Percentiles rank a stretch among this genome's conserved stretches.
Conservation (phyloP, 2,797 vertebrate species). For the Saxicola maurus region DNA sequence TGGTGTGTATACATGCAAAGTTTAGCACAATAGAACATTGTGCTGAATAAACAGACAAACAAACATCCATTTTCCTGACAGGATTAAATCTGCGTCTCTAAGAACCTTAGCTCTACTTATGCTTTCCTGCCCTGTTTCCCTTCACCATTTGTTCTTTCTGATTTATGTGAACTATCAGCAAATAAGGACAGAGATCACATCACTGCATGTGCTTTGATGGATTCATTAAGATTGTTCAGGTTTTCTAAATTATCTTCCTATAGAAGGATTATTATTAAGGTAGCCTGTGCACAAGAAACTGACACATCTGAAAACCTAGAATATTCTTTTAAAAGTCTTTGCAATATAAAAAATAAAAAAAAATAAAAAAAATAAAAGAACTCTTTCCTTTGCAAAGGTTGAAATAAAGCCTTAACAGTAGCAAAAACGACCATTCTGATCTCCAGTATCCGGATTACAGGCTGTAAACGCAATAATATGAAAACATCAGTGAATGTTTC, state of each 20-base stretch:
- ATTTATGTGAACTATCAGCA: background rate
- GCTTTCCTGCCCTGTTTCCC: background rate
- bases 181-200: background rate
- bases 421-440: slow-evolving; percentile 11
- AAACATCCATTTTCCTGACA: background rate
- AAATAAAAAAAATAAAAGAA: background rate
- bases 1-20: fast-evolving
- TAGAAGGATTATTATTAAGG: background rate
- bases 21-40: background rate
- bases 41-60: background rate
- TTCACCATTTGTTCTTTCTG: background rate
- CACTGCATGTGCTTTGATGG: background rate
- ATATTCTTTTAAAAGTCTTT: background rate
- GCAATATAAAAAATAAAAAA: too few species aligned
- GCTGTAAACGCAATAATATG: slow-evolving; percentile 47
- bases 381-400: background rate
- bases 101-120: background rate
- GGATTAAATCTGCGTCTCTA: background rate
- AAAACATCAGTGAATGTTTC: slow-evolving; percentile 56
- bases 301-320: background rate
- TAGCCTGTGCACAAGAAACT: background rate
- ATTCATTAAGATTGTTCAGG: background rate
- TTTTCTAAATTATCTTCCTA: background rate
- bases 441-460: slow-evolving; percentile 10
- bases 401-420: background rate